Evolutionary conservation across 2,113 vertebrate genomes (phyloP).

Genomic region (Hyla sarda): DNA sequence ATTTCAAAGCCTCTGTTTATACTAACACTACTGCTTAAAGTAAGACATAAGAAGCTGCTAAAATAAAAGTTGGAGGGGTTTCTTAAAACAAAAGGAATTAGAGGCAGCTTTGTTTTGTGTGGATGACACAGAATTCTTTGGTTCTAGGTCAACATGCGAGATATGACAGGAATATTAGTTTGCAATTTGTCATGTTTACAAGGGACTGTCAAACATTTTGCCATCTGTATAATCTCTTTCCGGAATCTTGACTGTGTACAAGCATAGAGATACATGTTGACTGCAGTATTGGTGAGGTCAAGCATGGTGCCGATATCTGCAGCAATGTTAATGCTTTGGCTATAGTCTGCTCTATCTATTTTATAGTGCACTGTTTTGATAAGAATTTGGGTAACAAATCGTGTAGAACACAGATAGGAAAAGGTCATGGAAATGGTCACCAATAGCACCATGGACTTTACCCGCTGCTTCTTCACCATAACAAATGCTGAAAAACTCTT

Average conservation of each 20-base stretch:
- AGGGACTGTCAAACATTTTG: constrained; percentile 49
- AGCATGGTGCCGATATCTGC: constrained; percentile 72
- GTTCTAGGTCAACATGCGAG: constrained; percentile 8
- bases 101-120: not conserved
- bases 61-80: not conserved
- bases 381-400: constrained; percentile 69
- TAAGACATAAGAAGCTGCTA: not conserved
- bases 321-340: constrained; percentile 65
- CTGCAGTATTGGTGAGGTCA: constrained; percentile 68
- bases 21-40: not conserved
- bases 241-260: constrained; percentile 70
- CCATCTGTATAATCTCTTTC: constrained; percentile 63
- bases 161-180: constrained; percentile 1
- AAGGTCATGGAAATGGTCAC: constrained; percentile 70
- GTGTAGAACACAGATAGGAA: constrained; percentile 65
- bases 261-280: constrained; percentile 72
- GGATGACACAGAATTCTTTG: not conserved
- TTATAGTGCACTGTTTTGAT: constrained; percentile 66
- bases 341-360: constrained; percentile 67
- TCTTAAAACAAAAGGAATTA: too few relatives aligned
- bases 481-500: constrained; percentile 40
- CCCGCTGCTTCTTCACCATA: constrained; percentile 64
- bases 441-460: constrained; percentile 69
- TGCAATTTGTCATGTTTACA: constrained; percentile 46
- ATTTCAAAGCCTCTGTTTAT: not conserved